Percentiles rank a stretch among this genome's conserved stretches.
These are phyloP conservation scores for Nephrotoma appendiculata DNA, from an alignment of 2,888 invertebrate genomes.

Conservation along the genomic window DNA sequence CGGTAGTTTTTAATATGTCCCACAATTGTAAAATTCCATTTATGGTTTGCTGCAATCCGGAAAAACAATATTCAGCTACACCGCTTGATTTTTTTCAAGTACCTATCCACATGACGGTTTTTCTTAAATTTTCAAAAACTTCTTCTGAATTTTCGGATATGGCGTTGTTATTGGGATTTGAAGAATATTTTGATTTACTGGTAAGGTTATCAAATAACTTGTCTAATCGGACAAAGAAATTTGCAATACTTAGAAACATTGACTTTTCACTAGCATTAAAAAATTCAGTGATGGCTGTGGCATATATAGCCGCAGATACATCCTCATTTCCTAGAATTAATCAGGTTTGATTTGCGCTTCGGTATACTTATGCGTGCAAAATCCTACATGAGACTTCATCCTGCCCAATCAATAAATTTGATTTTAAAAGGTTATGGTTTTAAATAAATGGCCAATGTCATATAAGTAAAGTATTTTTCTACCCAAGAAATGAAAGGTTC, in stretches of 20 bases:
- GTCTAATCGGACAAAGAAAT: not conserved
- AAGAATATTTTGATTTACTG: not conserved
- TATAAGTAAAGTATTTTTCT: no score
- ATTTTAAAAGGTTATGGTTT: no score
- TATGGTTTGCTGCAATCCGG: not conserved
- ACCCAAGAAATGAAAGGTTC: no score
- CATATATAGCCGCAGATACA: not conserved
- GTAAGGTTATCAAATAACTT: not conserved
- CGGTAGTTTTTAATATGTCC: not conserved
- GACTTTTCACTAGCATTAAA: no score
- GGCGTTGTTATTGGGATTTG: not conserved
- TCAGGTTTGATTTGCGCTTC: slow-evolving; percentile 10
- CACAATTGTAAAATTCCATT: not conserved
- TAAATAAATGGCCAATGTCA: no score
- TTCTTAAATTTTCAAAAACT: not conserved
- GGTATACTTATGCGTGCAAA: slow-evolving; percentile 8
- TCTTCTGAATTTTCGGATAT: not conserved
- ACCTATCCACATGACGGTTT: not conserved
- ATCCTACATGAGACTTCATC: no score
- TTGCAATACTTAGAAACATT: not conserved
- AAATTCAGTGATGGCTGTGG: no score
- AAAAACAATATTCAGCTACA: not conserved
- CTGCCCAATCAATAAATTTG: no score
- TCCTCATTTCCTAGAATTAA: slow-evolving; percentile 12
- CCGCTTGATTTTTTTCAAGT: not conserved